These are phyloP conservation scores for Nyctibius grandis DNA, from an alignment of 2,797 vertebrate species.

Conservation along the genomic window DNA sequence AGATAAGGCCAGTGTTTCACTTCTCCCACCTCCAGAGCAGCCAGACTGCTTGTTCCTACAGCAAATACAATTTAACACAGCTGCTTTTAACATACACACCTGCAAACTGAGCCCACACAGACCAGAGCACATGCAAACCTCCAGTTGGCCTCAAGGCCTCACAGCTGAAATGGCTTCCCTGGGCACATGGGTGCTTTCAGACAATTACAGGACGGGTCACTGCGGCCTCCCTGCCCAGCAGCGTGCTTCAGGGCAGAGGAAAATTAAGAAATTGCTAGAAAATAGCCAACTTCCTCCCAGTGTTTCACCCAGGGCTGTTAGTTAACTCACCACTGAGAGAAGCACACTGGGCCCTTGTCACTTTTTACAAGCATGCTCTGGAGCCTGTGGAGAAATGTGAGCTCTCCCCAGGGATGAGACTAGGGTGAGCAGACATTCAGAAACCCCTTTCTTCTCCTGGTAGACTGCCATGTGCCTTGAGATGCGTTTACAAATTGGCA, in stretches of 20 bases:
- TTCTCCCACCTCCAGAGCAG: neutral
- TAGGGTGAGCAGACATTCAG: neutral
- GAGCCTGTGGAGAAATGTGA: neutral
- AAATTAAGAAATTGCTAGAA: neutral
- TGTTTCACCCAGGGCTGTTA: neutral
- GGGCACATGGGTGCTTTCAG: neutral
- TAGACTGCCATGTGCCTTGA: neutral
- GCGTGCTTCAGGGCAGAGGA: too few relatives aligned
- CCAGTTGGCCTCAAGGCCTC: too few relatives aligned
- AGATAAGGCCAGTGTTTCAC: accelerated
- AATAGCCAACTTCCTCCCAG: neutral
- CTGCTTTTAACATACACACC: neutral
- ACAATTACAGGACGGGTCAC: neutral
- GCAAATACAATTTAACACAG: neutral
- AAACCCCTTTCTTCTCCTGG: neutral
- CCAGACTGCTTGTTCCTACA: neutral
- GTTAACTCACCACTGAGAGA: neutral
- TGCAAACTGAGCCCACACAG: neutral
- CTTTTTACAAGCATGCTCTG: neutral
- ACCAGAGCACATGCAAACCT: accelerated
- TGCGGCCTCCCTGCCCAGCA: neutral
- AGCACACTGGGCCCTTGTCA: neutral
- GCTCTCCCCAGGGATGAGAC: neutral
- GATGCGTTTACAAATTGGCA: neutral
- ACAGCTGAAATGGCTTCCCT: neutral